phyloP scores from a whole-genome alignment of 1,140 invertebrate species.

The Solenopsis fugax region DNA sequence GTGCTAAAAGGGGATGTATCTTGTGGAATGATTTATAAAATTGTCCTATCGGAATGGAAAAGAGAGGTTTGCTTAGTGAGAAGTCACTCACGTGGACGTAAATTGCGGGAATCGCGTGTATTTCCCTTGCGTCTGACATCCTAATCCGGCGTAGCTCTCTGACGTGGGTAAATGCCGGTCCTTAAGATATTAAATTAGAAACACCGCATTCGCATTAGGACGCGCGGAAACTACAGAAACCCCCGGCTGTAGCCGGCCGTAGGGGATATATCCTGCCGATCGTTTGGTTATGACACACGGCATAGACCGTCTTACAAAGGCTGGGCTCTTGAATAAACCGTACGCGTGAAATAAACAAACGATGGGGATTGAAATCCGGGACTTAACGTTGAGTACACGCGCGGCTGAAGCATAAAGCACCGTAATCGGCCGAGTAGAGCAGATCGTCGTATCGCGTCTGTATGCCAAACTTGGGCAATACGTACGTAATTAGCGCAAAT shows the following conservation, averaged over 20 bases:
- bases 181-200: constrained; percentile 65
- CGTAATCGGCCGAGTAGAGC: background rate
- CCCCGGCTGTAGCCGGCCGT: background rate
- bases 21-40: background rate
- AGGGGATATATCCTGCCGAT: constrained; percentile 29
- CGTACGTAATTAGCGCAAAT: background rate
- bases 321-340: constrained; percentile 26
- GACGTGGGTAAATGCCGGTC: constrained; percentile 54
- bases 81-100: constrained; percentile 33
- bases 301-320: constrained; percentile 41
- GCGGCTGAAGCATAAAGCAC: background rate
- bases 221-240: constrained; percentile 27
- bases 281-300: constrained; percentile 37
- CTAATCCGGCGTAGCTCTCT: constrained; percentile 38
- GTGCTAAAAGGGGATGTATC: background rate
- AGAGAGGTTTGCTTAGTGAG: constrained; percentile 16
- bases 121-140: constrained; percentile 36
- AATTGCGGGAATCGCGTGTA: constrained; percentile 36
- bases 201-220: constrained; percentile 62
- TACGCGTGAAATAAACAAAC: constrained; percentile 50
- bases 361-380: constrained; percentile 36
- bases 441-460: background rate
- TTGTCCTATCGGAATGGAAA: background rate
- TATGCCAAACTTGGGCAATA: background rate
- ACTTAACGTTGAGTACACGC: constrained; percentile 8